Evolutionary conservation across 1,140 invertebrate species (phyloP), one percentile per base, ranked within the genome.

Genomic region (Zophobas atratus): DNA sequence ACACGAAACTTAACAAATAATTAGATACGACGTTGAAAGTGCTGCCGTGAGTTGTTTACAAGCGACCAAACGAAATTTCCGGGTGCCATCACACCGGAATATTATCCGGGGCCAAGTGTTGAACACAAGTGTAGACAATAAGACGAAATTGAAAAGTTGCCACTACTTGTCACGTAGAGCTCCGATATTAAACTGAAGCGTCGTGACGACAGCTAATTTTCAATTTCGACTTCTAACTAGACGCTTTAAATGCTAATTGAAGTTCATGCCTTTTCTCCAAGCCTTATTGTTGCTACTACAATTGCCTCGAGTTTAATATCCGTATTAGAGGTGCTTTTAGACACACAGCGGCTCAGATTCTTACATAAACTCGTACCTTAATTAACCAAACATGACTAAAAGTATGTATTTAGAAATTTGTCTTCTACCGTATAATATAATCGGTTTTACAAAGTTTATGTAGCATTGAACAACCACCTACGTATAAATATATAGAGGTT

Each of bases 61-160:
- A 46, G 38, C 60, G 39, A n/a, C 8, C 57, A 38, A 51, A 63
- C 34, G 34, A 63, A 63, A 63, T 39, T 63, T 39, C 20, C 60
- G 39, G 49, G n/a, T 20, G 49, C 49, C 49, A 46, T 46, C 43
- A 4, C 56, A 1, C 39, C 53, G 38, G 39, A 43, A 67, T 67
- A 67, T 67, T 43, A 43, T 67, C 60, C 60, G 38, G 33, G 34
- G 55, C 4, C 55, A 57, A 46, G 60, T 41, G 60, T 41, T 67
- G 38, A 67, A 36, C 60, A 67, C 60, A 43, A 67, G 60, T 67
- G 60, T 67, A 43, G 39, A 67, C 60, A 67, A 67, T 67, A 67
- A 67, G 60, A 67, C 60, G 60, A 67, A 67, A 67, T 67, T 67
- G 60, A 67, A 67, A 67, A 67, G 60, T 67, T 67, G 60, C 60